Percentiles rank a stretch among this genome's conserved stretches.
Evolutionary conservation across 2,797 vertebrate genomes (phyloP).

Genomic region (Argya squamiceps): DNA sequence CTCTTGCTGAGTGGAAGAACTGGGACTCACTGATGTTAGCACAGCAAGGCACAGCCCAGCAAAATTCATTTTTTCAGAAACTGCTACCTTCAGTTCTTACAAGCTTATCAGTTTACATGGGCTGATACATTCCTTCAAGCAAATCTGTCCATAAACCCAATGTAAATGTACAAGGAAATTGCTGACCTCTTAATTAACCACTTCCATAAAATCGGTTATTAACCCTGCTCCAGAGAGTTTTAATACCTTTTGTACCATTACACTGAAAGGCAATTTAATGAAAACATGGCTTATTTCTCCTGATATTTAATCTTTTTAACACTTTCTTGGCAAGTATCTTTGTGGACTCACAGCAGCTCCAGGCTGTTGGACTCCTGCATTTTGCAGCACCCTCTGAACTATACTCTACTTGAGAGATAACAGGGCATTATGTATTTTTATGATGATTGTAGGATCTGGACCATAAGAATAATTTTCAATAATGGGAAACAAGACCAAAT

Average conservation of each 20-base stretch:
- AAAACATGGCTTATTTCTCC: slow-evolving; percentile 17
- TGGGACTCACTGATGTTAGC: not conserved
- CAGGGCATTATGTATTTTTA: not conserved
- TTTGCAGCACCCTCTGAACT: not conserved
- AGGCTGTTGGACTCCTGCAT: not conserved
- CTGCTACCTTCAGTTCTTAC: not conserved
- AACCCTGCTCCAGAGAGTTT: slow-evolving; percentile 26
- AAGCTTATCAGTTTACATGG: not conserved
- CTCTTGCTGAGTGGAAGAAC: not conserved
- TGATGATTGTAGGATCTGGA: not conserved
- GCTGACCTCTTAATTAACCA: slow-evolving; percentile 21
- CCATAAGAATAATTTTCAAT: not conserved
- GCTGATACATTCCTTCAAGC: not conserved
- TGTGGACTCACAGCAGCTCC: not conserved
- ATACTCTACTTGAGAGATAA: not conserved
- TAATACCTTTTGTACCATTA: slow-evolving; percentile 7
- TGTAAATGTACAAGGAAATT: not conserved
- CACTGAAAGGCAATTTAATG: not conserved
- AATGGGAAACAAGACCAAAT: not conserved
- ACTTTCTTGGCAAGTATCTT: not conserved
- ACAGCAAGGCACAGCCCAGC: not conserved
- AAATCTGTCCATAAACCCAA: not conserved
- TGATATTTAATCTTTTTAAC: not conserved
- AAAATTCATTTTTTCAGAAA: not conserved
- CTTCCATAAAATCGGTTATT: slow-evolving; percentile 8